Base-by-base conservation (phyloP, 1,140 invertebrate species). In the Lanistes nyassanus region DNA sequence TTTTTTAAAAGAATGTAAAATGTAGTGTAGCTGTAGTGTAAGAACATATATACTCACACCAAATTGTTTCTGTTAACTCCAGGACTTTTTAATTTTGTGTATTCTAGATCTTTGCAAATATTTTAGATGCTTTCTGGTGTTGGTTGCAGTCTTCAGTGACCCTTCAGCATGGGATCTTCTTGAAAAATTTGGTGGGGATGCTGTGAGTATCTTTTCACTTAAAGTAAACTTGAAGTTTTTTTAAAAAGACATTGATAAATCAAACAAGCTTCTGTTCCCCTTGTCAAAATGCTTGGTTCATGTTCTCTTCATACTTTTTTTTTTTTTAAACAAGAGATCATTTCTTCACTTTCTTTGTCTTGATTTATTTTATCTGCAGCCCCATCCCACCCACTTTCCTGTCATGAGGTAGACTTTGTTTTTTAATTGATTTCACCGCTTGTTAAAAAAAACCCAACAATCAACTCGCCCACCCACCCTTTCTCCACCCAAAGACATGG, bases 71-170 rank as follows among this genome's bases (percentile, higher is more conserved):
- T n/a, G n/a, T n/a, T n/a, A n/a, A n/a, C n/a, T n/a, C n/a, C n/a
- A n/a, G n/a, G n/a, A n/a, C n/a, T n/a, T n/a, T n/a, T n/a, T 13
- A 47, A 47, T 47, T 2, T 16, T 13, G 42, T 47, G 42, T 47
- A 47, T n/a, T n/a, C n/a, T 60, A 26, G n/a, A 60, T 60, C 29
- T 60, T 11, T 11, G 9, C 13, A 9, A n/a, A 26, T 26, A 23
- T 3, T 53, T 60, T 60, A 60, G 23, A 19, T 60, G n/a, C 23
- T 5, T 60, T 1, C n/a, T 31, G 23, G 7, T 73, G 67, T 65
- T 70, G n/a, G n/a, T 84, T 86, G 36, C 79, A 88, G 88, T 88
- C 13, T 89, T 90, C 78, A 86, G 86, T 73, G 88, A 90, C 78
- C 84, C 88, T 16, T 68, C 83, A 56, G 83, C 85, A 11, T 88